Base-by-base conservation (phyloP, 1,140 invertebrate genomes). In the Bactericera cockerelli region DNA sequence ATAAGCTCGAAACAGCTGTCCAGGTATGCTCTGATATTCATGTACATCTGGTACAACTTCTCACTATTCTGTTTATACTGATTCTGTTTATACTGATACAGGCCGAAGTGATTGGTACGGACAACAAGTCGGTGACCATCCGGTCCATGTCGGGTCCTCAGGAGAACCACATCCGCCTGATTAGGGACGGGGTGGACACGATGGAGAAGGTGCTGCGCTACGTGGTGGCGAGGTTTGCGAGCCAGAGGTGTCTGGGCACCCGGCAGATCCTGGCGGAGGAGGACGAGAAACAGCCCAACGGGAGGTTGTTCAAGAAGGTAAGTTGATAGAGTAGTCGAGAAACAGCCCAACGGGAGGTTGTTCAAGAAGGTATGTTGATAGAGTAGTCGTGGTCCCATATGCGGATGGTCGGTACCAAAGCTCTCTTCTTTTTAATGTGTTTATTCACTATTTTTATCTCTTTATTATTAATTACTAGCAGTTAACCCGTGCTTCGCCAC, bases 351-450 rank as follows among this genome's bases (percentile, higher is more conserved):
- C 72, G 95, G 95, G 49, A 81, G 89, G 68, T 79, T 96, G 21
- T 98, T 99, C 68, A 97, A 97, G 74, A 98, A 99, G 79, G 83
- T 86, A 65, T 54, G 63, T n/a, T n/a, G n/a, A n/a, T n/a, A n/a
- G n/a, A n/a, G 91, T 95, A 68, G 91, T 98, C 67, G 94, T 98
- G 70, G n/a, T n/a, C n/a, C n/a, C n/a, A n/a, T n/a, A n/a, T n/a
- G n/a, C n/a, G n/a, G n/a, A n/a, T n/a, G n/a, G n/a, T n/a, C n/a
- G n/a, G n/a, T n/a, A n/a, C n/a, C n/a, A n/a, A n/a, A n/a, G n/a
- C n/a, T n/a, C n/a, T n/a, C n/a, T n/a, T n/a, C n/a, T n/a, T n/a
- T n/a, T n/a, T n/a, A n/a, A n/a, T n/a, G n/a, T n/a, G n/a, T n/a
- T n/a, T n/a, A n/a, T n/a, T n/a, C n/a, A n/a, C n/a, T n/a, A n/a